Base-by-base conservation (phyloP, 2,888 invertebrate species). In the Andrena praecox region DNA sequence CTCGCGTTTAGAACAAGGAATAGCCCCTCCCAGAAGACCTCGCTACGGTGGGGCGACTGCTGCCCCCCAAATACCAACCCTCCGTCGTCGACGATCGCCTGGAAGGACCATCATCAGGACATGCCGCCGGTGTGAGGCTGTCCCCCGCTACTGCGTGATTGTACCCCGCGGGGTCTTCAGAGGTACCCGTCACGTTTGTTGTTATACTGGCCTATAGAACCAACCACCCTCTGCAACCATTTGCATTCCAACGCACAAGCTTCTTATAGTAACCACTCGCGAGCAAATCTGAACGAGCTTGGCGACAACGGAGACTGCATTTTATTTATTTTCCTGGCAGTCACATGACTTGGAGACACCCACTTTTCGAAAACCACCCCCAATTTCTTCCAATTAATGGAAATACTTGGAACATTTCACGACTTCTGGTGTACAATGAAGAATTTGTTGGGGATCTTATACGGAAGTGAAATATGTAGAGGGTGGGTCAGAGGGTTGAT, bases 11-110 rank as follows among this genome's bases (percentile, higher is more conserved):
- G 97, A 95, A 98, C 98, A 95, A 97, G 98, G 95, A 98, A 98
- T 96, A 98, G 97, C 96, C 98, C 98, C 96, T 98, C 98, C 95
- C 98, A 98, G 96, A 98, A 98, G 96, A 98, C 98, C 95, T 98
- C 98, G 95, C 97, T 98, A 94, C 97, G 98, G 95, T 98, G 98
- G 98, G 98, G 98, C 95, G 98, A 98, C 96, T 98, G 98, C 95
- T 98, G 98, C 95, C 94, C 93, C 91, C 92, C 93, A 88, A 93
- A 91, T 86, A 90, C 91, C 89, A 91, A 91, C 83, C 92, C 91
- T 87, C 92, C 91, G 88, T 90, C 90, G 89, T 89, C 89, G 85
- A 87, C 90, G 87, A 84, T 85, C 86, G 87, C 90, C 89, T 90
- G 91, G 90, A 93, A 92, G 90, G 89, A 90, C 87, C 93, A 88